phyloP scores from a whole-genome alignment of 2,888 invertebrate species.

The Napeogenes inachia region DNA sequence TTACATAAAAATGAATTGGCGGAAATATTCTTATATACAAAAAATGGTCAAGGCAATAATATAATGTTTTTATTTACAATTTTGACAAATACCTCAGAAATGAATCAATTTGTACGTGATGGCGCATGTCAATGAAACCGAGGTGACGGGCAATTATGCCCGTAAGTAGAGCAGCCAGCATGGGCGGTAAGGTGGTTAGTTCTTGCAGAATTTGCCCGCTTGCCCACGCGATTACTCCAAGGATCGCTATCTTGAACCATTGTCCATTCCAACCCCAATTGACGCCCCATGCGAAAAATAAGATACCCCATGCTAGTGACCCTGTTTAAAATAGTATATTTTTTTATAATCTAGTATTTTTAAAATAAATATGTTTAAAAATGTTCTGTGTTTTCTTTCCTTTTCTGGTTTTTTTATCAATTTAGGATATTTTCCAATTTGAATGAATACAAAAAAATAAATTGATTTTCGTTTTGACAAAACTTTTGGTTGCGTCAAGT shows the following conservation, averaged over 20 bases:
- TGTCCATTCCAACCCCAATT: conserved; percentile 57
- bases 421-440: too few relatives aligned
- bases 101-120: conserved; percentile 52
- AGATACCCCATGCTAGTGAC: conserved; percentile 52
- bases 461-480: conserved; percentile 1
- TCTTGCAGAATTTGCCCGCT: conserved; percentile 50
- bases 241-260: conserved; percentile 52
- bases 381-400: too few relatives aligned
- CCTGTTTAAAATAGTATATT: conserved; percentile 38
- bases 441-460: too few relatives aligned
- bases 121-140: conserved; percentile 59
- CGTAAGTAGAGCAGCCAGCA: conserved; percentile 56
- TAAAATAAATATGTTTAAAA: too few relatives aligned
- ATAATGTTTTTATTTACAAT: background rate
- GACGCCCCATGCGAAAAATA: conserved; percentile 56
- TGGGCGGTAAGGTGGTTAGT: conserved; percentile 55
- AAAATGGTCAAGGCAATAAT: too few relatives aligned
- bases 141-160: conserved; percentile 61
- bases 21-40: too few relatives aligned
- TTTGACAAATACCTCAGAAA: conserved; percentile 54
- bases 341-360: too few relatives aligned
- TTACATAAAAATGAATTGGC: too few relatives aligned
- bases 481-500: conserved; percentile 2
- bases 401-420: too few relatives aligned
- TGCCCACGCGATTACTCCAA: conserved; percentile 54